Base-by-base conservation (phyloP, 2,888 invertebrate species). In the Xanthorhoe designata region DNA sequence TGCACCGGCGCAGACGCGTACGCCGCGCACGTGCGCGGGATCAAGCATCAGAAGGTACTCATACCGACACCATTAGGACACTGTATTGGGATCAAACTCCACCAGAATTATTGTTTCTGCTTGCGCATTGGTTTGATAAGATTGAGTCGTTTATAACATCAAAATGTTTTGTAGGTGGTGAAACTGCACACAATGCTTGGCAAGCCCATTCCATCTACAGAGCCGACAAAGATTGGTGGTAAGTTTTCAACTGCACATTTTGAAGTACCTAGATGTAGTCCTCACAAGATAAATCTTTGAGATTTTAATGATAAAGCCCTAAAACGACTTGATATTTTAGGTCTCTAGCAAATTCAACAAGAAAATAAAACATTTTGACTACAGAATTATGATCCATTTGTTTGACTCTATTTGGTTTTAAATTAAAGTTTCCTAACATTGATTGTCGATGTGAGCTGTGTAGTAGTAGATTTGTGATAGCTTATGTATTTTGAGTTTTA, bases 1-100 rank as follows among this genome's bases (percentile, higher is more conserved):
- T 99, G 99, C 91, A 99, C 99, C 10, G 99, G 99, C 63, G 97
- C 98, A 63, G 99, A 99, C 94, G 99, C 99, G 0, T 99, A 99
- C 93, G 98, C 67, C 8, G 67, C 67, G 32, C 67, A 68, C 53
- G 67, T 68, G 15, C 38, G 67, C 19, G 67, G 67, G 15, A 68
- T 68, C 67, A 68, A 68, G 19, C 67, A 67, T 19, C 67, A 67
- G 67, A 67, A 67, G 67, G 60, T 60, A 60, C 51, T n/a, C n/a
- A 2, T 32, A 53, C 32, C 10, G 3, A 42, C 13, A 42, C 42
- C 32, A 24, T 24, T 5, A 2, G 2, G 24, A 24, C n/a, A n/a
- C n/a, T 24, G 38, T 1, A 38, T 38, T 38, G 2, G 7, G 2
- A 38, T 10, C 38, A 38, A 38, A 38, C 38, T 38, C 9, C n/a